Conservation (phyloP, 1,140 invertebrate genomes). For the Venustaconcha ellipsiformis region DNA sequence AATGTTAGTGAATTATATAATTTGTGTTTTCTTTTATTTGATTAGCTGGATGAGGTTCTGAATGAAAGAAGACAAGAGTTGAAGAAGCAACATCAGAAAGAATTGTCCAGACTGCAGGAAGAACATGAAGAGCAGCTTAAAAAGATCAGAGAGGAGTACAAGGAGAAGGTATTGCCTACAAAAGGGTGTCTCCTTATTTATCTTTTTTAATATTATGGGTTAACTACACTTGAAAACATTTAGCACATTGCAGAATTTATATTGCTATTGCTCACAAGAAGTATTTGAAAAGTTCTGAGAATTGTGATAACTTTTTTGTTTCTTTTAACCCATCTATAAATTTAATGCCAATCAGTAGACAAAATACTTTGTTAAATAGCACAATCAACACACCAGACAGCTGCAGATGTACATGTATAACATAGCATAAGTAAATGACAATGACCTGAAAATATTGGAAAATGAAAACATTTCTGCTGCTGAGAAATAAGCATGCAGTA, state of each 20-base stretch:
- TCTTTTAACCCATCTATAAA: no score
- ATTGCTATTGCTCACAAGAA: not conserved
- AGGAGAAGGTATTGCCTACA: conserved; percentile 46
- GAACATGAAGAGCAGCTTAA: conserved; percentile 53
- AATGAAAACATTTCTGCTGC: no score
- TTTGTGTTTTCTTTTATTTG: conserved; percentile 5
- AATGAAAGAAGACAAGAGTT: conserved; percentile 54
- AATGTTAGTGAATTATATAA: not conserved
- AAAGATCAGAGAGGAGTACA: conserved; percentile 56
- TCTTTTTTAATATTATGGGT: not conserved
- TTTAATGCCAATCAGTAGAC: no score
- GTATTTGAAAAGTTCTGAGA: no score
- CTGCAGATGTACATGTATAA: no score
- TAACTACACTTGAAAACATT: not conserved
- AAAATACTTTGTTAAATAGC: not conserved
- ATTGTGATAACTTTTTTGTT: no score
- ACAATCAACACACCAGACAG: no score
- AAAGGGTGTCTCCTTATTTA: not conserved
- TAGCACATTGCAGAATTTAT: not conserved
- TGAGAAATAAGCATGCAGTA: not conserved
- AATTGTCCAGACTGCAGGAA: conserved; percentile 44
- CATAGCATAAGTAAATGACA: no score
- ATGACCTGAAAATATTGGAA: no score
- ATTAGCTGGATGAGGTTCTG: conserved; percentile 62
- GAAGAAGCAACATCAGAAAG: conserved; percentile 58